phyloP scores from a whole-genome alignment of 2,797 vertebrate species.

The Lutjanus campechanus region DNA sequence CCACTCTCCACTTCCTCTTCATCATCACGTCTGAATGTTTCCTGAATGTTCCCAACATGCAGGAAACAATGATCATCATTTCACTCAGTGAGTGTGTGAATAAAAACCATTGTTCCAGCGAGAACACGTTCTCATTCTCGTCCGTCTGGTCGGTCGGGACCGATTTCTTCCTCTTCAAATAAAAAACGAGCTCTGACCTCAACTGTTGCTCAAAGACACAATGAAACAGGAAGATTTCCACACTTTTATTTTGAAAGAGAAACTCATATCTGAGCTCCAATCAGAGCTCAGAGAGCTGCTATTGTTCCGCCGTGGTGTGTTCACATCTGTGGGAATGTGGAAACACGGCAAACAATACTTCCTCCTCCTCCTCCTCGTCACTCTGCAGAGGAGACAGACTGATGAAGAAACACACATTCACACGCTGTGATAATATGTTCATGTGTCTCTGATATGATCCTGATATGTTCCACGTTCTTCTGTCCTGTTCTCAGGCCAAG shows the following conservation, averaged over 20 bases:
- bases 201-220: slow-evolving; percentile 11
- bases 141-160: not conserved
- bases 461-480: not conserved
- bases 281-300: not conserved
- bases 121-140: too few relatives aligned
- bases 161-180: not conserved
- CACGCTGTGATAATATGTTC: not conserved
- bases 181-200: not conserved
- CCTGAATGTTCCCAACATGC: too few relatives aligned
- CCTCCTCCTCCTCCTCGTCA: slow-evolving; percentile 8
- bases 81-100: too few relatives aligned
- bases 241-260: slow-evolving; percentile 32
- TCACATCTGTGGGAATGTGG: slow-evolving; percentile 11
- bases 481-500: slow-evolving; percentile 85
- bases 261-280: not conserved
- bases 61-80: too few relatives aligned
- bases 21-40: too few relatives aligned
- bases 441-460: not conserved
- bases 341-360: not conserved
- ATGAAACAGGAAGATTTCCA: slow-evolving; percentile 44
- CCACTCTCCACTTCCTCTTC: too few relatives aligned
- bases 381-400: not conserved
- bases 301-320: not conserved
- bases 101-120: too few relatives aligned
- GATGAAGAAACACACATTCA: slow-evolving; percentile 5